Evolutionary conservation across 2,113 vertebrate genomes (phyloP).

Genomic region (Neotragus pygmaeus): DNA sequence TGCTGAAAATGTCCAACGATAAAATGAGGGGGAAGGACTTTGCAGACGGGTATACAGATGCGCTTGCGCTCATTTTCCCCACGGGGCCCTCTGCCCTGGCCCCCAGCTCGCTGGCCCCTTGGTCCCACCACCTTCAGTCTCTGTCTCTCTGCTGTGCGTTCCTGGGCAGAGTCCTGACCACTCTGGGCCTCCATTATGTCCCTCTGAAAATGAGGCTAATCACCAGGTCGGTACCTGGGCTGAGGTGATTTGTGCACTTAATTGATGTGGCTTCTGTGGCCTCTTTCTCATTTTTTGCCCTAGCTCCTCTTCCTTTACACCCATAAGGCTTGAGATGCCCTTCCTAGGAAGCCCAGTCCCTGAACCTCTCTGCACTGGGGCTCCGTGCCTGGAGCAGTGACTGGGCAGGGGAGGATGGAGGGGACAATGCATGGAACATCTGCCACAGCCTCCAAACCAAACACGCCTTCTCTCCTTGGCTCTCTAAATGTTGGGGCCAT

Average conservation of each 20-base stretch:
- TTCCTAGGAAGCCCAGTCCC: accelerated
- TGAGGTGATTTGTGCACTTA: background rate
- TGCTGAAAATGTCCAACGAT: background rate
- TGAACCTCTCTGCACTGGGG: background rate
- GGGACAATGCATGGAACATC: accelerated
- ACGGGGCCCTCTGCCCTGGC: accelerated
- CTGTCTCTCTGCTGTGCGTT: background rate
- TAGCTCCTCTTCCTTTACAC: background rate
- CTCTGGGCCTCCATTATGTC: background rate
- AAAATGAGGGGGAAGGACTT: background rate
- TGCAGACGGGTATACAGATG: background rate
- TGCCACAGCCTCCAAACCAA: background rate
- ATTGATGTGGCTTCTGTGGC: background rate
- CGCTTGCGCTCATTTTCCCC: accelerated
- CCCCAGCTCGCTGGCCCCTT: background rate
- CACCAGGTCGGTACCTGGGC: background rate
- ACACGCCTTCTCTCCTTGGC: accelerated
- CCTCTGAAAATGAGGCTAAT: background rate
- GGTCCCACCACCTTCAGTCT: background rate
- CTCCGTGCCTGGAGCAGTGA: background rate
- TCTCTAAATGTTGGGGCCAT: background rate
- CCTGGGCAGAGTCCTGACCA: background rate
- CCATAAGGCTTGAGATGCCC: background rate
- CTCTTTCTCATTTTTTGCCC: background rate
- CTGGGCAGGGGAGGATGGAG: accelerated